Percentiles rank a stretch among this genome's conserved stretches.
Evolutionary conservation across 2,888 invertebrate genomes (phyloP).

Genomic region (Xylota sylvarum): DNA sequence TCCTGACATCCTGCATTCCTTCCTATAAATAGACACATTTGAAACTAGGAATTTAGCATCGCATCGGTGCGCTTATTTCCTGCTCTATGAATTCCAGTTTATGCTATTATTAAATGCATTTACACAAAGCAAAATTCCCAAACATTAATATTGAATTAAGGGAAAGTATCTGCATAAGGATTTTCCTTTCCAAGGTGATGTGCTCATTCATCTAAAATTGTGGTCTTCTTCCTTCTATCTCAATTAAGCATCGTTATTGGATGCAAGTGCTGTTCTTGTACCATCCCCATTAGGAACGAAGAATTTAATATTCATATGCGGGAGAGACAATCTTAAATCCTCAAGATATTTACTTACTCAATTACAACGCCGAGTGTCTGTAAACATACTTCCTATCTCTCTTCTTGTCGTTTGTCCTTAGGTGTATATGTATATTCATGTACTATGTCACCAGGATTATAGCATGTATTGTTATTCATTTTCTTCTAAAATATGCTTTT

Average conservation of each 20-base stretch:
- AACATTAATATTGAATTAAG: conserved; percentile 24
- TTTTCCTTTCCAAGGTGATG: neutral
- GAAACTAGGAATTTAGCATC: neutral
- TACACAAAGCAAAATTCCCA: conserved; percentile 4
- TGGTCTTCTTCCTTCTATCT: neutral
- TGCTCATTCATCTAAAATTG: conserved; percentile 18
- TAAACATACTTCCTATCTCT: conserved; percentile 20
- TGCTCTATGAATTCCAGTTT: no score
- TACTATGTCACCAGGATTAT: no score
- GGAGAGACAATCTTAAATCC: conserved; percentile 33
- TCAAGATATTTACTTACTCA: conserved; percentile 48
- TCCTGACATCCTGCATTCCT: neutral
- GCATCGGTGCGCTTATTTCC: neutral
- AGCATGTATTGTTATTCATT: conserved; percentile 1
- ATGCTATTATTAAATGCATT: neutral
- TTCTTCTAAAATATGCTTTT: neutral
- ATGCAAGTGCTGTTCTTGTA: neutral
- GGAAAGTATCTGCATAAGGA: neutral
- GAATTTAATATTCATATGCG: conserved; percentile 44
- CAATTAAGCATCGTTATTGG: conserved; percentile 8
- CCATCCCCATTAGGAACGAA: neutral
- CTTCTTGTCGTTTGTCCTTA: neutral
- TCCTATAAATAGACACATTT: neutral
- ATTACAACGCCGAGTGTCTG: conserved; percentile 43
- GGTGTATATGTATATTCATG: neutral